phyloP scores from a whole-genome alignment of 1,140 invertebrate genomes.

The Olivierus martensii region DNA sequence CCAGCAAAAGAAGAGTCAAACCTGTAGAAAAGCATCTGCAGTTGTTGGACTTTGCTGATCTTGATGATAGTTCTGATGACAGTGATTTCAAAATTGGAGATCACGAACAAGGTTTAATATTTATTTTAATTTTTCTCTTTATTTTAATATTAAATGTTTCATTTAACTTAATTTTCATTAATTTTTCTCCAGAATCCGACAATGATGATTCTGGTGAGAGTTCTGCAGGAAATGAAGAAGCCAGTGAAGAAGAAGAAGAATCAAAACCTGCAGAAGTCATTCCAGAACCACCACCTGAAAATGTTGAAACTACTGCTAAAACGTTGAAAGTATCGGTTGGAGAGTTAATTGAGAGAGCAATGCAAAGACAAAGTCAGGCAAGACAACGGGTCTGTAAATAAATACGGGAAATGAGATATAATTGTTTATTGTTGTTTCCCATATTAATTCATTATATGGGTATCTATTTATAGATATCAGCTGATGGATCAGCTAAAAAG shows the following conservation, averaged over 20 bases:
- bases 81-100: constrained; percentile 88
- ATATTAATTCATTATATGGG: not conserved
- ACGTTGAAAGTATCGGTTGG: constrained; percentile 28
- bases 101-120: constrained; percentile 37
- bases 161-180: not conserved
- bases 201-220: constrained; percentile 14
- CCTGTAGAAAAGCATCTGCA: constrained; percentile 46
- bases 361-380: constrained; percentile 25
- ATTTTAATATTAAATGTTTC: not conserved
- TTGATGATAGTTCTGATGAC: constrained; percentile 85
- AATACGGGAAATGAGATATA: not conserved
- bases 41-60: constrained; percentile 59
- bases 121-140: constrained; percentile 1
- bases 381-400: constrained; percentile 22
- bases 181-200: not conserved
- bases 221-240: constrained; percentile 16
- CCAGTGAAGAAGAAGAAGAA: constrained; percentile 11
- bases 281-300: not conserved
- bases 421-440: not conserved
- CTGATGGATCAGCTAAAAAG: constrained; percentile 14
- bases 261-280: not conserved
- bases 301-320: not conserved
- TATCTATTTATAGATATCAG: not conserved
- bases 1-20: constrained; percentile 71
- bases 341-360: constrained; percentile 39